Evolutionary conservation across 1,140 invertebrate genomes (phyloP).

Genomic region (Lysiphlebus fabarum): DNA sequence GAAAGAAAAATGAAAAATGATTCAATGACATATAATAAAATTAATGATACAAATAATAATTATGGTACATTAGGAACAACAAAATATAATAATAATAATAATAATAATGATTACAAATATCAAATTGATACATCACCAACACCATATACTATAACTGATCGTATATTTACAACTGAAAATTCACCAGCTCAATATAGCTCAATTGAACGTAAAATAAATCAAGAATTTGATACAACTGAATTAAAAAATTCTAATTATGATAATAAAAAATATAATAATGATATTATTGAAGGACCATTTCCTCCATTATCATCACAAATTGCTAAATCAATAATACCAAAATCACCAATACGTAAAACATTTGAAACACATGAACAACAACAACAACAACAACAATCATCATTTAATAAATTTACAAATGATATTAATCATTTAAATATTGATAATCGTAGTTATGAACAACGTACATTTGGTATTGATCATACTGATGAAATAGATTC

Average conservation of each 20-base stretch:
- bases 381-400: no score
- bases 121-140: not conserved
- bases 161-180: conserved; percentile 27
- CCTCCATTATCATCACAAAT: conserved; percentile 15
- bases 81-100: conserved; percentile 27
- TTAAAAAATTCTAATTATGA: conserved; percentile 3
- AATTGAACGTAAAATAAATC: conserved; percentile 44
- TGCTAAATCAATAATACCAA: conserved; percentile 10
- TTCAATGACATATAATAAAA: conserved; percentile 24
- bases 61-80: conserved; percentile 8
- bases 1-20: conserved; percentile 46
- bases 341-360: not conserved
- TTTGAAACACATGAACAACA: not conserved
- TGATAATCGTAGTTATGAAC: conserved; percentile 24
- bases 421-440: no score
- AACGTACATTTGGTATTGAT: no score
- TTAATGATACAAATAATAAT: conserved; percentile 24
- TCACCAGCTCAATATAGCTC: conserved; percentile 44
- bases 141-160: conserved; percentile 30
- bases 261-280: conserved; percentile 26
- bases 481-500: conserved; percentile 25
- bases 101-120: not conserved
- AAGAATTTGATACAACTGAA: conserved; percentile 32
- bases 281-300: conserved; percentile 19
- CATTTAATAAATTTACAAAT: not conserved